A percentile compares a stretch with the other conserved stretches of the same genome.
These are phyloP conservation scores for Chromobotia macracanthus DNA, from an alignment of 2,797 vertebrate species.

Conservation along the genomic window DNA sequence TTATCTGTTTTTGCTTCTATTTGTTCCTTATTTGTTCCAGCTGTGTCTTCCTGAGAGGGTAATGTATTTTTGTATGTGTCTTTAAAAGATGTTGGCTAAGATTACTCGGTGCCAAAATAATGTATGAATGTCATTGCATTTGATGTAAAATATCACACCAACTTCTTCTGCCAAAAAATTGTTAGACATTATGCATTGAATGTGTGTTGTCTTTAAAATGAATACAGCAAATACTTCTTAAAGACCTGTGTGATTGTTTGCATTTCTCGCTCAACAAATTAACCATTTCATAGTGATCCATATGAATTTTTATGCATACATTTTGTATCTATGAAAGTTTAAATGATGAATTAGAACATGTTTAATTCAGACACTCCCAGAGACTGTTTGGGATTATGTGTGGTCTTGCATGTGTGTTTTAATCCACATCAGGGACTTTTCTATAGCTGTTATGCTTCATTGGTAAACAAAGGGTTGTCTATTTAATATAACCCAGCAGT, in stretches of 20 bases:
- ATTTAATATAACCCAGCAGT: conserved; percentile 45
- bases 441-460: conserved; percentile 60
- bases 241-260: background rate
- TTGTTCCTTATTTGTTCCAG: background rate
- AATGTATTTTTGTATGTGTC: no score
- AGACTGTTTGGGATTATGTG: conserved; percentile 13
- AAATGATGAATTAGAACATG: background rate
- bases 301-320: background rate
- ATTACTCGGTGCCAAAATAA: no score
- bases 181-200: no score
- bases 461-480: conserved; percentile 64
- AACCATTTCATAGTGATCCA: background rate
- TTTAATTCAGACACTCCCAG: background rate
- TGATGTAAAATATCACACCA: no score
- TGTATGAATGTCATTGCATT: no score
- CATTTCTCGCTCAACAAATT: background rate
- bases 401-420: conserved; percentile 30
- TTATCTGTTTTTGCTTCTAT: background rate
- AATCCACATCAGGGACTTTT: conserved; percentile 46
- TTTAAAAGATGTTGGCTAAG: no score
- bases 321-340: background rate
- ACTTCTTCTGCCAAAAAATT: no score
- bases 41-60: background rate
- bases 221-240: no score
- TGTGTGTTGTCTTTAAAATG: no score